Percentiles rank a stretch among this genome's conserved stretches.
Evolutionary conservation across 2,113 vertebrate genomes (phyloP).

Genomic region (Orthochromis indermauri): DNA sequence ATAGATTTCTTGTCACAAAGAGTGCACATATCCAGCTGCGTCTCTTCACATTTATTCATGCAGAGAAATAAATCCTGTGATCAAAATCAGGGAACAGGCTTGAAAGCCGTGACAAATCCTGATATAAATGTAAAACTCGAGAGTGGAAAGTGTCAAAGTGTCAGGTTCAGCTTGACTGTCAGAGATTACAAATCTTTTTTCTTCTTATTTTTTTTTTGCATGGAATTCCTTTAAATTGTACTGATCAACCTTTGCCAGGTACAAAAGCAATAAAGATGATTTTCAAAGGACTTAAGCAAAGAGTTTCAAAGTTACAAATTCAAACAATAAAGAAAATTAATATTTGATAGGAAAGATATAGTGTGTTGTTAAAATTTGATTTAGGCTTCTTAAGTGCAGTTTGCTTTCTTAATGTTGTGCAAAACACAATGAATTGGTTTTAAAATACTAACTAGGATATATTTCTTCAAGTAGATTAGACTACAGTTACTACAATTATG

Average conservation of each 20-base stretch:
- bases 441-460: background rate
- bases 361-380: background rate
- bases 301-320: background rate
- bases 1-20: conserved; percentile 63
- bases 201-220: background rate
- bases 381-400: background rate
- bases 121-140: conserved; percentile 62
- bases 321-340: background rate
- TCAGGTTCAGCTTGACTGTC: conserved; percentile 32
- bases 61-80: conserved; percentile 65
- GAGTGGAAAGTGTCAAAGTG: conserved; percentile 34
- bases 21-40: conserved; percentile 53
- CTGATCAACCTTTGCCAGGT: conserved; percentile 7
- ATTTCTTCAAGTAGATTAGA: background rate
- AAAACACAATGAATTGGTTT: background rate
- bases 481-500: background rate
- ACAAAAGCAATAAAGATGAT: background rate
- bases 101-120: conserved; percentile 66
- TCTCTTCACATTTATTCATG: conserved; percentile 58
- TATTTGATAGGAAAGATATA: background rate
- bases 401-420: background rate
- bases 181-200: conserved; percentile 26
- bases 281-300: background rate
- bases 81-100: conserved; percentile 51
- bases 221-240: background rate